phyloP scores from a whole-genome alignment of 2,797 vertebrate genomes.

The Oophaga sylvatica region DNA sequence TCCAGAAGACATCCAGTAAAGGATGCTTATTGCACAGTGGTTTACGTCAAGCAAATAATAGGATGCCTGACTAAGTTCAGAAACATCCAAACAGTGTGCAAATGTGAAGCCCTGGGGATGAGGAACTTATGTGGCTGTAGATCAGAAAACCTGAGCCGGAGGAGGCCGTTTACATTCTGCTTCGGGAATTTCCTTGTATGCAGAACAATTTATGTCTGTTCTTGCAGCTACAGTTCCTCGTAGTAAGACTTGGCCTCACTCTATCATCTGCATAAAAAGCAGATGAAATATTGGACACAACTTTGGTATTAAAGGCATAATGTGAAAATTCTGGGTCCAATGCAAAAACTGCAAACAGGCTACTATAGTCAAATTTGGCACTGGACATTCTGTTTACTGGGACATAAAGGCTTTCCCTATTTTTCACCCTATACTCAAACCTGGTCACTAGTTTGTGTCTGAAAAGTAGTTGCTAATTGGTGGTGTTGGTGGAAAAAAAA shows the following conservation, averaged over 20 bases:
- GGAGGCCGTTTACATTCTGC: neutral
- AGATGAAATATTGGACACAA: no score
- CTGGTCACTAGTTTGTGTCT: no score
- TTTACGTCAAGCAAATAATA: neutral
- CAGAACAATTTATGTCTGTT: neutral
- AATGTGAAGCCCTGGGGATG: neutral
- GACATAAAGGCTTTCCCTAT: no score
- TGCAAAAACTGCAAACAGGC: no score
- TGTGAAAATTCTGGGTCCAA: no score
- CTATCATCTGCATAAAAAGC: neutral
- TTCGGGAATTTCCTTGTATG: neutral
- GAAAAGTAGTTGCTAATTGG: no score
- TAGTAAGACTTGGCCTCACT: neutral
- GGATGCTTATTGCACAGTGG: neutral
- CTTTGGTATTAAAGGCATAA: no score
- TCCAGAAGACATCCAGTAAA: conserved; percentile 1
- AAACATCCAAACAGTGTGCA: neutral
- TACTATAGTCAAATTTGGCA: no score
- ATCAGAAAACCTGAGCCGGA: neutral
- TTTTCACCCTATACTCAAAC: no score
- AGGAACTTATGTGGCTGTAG: neutral
- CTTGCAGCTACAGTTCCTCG: neutral
- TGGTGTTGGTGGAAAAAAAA: no score
- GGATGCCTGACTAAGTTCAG: neutral
- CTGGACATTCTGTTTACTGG: no score